phyloP scores from a whole-genome alignment of 2,113 vertebrate species.

The Gobio gobio region DNA sequence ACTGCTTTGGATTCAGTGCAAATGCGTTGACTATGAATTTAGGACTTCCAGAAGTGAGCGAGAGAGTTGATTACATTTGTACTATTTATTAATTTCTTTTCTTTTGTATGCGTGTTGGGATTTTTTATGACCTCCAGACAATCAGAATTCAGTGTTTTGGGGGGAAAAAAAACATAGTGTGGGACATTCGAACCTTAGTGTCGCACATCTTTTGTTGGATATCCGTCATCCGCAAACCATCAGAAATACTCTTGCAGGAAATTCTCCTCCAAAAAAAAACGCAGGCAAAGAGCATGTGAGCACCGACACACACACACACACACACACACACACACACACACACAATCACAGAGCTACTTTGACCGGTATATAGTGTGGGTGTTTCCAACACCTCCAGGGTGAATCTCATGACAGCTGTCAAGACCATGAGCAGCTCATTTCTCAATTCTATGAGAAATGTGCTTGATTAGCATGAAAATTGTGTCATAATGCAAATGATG shows the following conservation, averaged over 20 bases:
- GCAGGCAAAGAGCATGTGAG: neutral
- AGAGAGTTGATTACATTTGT: neutral
- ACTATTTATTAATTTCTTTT: conserved; percentile 39
- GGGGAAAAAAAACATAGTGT: neutral
- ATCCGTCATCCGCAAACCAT: neutral
- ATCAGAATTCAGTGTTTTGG: conserved; percentile 28
- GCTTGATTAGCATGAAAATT: neutral
- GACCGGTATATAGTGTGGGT: neutral
- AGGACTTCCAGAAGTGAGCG: conserved; percentile 1
- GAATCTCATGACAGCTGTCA: neutral
- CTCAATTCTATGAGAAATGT: neutral
- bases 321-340: neutral
- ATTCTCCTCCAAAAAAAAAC: neutral
- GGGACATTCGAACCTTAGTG: neutral
- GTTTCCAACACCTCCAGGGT: neutral
- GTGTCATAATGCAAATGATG: neutral
- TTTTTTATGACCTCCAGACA: conserved; percentile 29
- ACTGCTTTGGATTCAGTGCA: neutral
- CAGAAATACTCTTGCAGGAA: neutral
- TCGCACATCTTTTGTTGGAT: neutral
- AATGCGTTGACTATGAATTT: neutral
- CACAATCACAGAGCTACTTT: neutral
- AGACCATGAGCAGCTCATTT: neutral
- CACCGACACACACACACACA: neutral
- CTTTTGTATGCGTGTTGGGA: neutral